A percentile compares a stretch with the other conserved stretches of the same genome.
Evolutionary conservation across 2,113 vertebrate genomes (phyloP).

Genomic region (Sclerurus mexicanus): DNA sequence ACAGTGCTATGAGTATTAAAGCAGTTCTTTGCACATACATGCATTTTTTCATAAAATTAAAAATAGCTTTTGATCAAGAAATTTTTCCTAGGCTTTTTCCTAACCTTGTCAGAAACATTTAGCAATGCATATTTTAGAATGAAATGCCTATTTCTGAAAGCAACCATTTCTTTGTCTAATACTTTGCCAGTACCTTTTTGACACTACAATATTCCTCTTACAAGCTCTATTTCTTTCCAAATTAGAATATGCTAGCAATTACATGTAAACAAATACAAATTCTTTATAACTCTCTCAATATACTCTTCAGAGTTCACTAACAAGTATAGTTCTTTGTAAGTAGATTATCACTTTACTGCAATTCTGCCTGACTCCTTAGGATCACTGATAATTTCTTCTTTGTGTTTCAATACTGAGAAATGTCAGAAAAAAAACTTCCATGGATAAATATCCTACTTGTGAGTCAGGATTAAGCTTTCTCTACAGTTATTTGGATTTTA

Average conservation of each 20-base stretch:
- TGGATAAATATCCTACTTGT: not conserved
- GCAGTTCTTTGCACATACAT: not conserved
- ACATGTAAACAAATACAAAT: not conserved
- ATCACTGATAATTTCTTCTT: not conserved
- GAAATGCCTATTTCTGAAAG: not conserved
- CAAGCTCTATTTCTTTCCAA: not conserved
- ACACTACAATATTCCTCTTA: not conserved
- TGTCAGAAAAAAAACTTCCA: not conserved
- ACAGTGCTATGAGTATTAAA: not conserved
- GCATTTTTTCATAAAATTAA: not conserved
- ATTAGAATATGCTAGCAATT: not conserved
- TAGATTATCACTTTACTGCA: not conserved
- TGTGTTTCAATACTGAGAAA: not conserved
- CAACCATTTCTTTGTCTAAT: not conserved
- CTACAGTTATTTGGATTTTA: not conserved
- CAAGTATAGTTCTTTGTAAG: not conserved
- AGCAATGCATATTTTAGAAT: not conserved
- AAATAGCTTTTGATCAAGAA: not conserved
- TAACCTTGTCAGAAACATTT: not conserved
- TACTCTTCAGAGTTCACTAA: not conserved
- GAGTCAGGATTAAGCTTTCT: not conserved
- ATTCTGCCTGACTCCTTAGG: not conserved
- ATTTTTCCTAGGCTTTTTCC: not conserved
- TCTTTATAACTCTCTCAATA: not conserved
- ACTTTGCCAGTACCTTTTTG: not conserved